Conservation (phyloP, 2,888 invertebrate genomes). For the Keiferia lycopersicella region DNA sequence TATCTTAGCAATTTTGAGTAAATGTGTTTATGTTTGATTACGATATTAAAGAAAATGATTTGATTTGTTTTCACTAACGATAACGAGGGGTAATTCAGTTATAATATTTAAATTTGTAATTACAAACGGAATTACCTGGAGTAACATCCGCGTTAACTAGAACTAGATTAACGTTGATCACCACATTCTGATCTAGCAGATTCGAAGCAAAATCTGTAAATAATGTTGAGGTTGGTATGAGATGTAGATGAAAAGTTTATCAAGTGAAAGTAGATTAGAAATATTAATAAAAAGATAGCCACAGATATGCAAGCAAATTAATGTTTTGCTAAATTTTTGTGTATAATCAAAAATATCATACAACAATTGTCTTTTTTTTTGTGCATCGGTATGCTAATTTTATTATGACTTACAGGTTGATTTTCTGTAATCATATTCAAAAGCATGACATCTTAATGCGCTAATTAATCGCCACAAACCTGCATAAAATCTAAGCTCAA, state of each 20-base stretch:
- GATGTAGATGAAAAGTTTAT: neutral
- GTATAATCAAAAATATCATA: too few species aligned
- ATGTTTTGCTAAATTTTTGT: too few species aligned
- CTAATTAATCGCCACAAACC: slow-evolving; percentile 40
- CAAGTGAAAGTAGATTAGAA: neutral
- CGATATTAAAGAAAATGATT: neutral
- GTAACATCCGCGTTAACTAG: slow-evolving; percentile 57
- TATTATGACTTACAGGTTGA: too few species aligned
- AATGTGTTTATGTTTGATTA: neutral
- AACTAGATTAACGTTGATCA: slow-evolving; percentile 62
- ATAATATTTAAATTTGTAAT: neutral
- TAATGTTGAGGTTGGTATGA: neutral
- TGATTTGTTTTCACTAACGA: neutral
- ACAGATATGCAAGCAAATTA: too few species aligned
- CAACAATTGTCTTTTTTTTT: neutral
- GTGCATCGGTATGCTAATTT: too few species aligned
- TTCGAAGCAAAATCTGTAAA: slow-evolving; percentile 60
- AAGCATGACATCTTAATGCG: too few species aligned
- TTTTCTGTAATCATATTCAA: too few species aligned
- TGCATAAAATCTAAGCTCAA: slow-evolving; percentile 60
- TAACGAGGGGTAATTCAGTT: neutral
- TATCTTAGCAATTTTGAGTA: neutral
- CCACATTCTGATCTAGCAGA: slow-evolving; percentile 63
- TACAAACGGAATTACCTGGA: slow-evolving; percentile 64
- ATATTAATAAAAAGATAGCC: neutral